Evolutionary conservation across 2,888 invertebrate genomes (phyloP).

Genomic region (Drosophila robusta): DNA sequence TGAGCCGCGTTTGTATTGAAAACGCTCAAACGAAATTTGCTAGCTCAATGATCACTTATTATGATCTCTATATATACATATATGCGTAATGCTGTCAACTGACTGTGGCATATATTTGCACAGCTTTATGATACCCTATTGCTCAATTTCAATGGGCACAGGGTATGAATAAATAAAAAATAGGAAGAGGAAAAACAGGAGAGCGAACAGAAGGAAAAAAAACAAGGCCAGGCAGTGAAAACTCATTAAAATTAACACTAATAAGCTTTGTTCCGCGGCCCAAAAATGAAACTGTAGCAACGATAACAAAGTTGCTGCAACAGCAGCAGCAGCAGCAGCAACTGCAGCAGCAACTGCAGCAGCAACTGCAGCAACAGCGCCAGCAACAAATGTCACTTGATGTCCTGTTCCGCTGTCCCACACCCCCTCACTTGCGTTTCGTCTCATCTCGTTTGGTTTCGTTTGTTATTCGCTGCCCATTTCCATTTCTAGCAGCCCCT

Average conservation of each 20-base stretch:
- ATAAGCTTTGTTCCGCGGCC: conserved; percentile 65
- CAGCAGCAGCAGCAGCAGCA: conserved; percentile 18
- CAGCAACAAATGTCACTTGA: conserved; percentile 63
- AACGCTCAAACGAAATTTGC: too few species aligned
- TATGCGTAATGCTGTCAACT: not conserved
- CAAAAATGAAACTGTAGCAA: conserved; percentile 57
- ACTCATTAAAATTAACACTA: conserved; percentile 72
- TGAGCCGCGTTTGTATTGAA: too few species aligned
- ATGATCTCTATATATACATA: too few species aligned
- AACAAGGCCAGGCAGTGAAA: conserved; percentile 65
- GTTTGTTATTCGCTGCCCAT: conserved; percentile 58
- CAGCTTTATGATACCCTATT: conserved; percentile 3
- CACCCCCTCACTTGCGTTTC: conserved; percentile 7
- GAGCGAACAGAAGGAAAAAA: conserved; percentile 7
- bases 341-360: not conserved
- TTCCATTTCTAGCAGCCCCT: conserved; percentile 25
- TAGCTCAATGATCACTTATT: too few species aligned
- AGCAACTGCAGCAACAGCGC: conserved; percentile 18
- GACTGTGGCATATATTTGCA: not conserved
- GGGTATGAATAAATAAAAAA: conserved; percentile 11
- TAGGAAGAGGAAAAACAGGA: conserved; percentile 8
- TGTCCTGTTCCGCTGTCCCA: conserved; percentile 33
- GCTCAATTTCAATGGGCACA: not conserved
- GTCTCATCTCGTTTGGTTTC: conserved; percentile 36
- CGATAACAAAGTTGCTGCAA: conserved; percentile 61